A percentile compares a stretch with the other conserved stretches of the same genome.
Evolutionary conservation across 2,797 vertebrate species (phyloP).

Genomic region (Phrynocephalus guinanensis): DNA sequence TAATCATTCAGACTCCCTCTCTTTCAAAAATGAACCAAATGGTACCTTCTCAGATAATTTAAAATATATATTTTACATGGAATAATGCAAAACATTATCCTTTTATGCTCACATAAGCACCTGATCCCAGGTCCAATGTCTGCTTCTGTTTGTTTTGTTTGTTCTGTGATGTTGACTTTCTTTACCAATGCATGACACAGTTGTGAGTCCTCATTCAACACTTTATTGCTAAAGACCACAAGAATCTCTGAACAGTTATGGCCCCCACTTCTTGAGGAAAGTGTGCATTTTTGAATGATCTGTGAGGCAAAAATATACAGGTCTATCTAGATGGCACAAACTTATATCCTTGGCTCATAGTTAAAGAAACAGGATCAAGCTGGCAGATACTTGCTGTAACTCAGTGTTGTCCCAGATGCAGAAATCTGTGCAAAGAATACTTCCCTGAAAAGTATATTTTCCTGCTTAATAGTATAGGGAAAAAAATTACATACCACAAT

Average conservation of each 20-base stretch:
- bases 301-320: background rate
- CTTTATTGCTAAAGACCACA: background rate
- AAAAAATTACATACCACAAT: constrained; percentile 79
- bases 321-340: background rate
- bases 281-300: background rate
- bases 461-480: background rate
- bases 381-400: constrained; percentile 61
- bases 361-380: constrained; percentile 42
- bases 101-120: background rate
- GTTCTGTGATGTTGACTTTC: background rate
- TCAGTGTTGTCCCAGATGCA: background rate
- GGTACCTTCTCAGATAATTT: background rate
- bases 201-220: background rate
- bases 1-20: background rate
- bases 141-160: background rate
- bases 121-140: background rate
- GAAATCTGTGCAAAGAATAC: background rate
- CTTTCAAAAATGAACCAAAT: background rate
- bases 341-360: background rate
- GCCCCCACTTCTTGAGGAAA: background rate
- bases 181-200: background rate
- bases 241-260: background rate
- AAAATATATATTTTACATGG: background rate
- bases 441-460: background rate
- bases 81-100: background rate